phyloP scores from a whole-genome alignment of 2,888 invertebrate genomes.

The Zeuzera pyrina region DNA sequence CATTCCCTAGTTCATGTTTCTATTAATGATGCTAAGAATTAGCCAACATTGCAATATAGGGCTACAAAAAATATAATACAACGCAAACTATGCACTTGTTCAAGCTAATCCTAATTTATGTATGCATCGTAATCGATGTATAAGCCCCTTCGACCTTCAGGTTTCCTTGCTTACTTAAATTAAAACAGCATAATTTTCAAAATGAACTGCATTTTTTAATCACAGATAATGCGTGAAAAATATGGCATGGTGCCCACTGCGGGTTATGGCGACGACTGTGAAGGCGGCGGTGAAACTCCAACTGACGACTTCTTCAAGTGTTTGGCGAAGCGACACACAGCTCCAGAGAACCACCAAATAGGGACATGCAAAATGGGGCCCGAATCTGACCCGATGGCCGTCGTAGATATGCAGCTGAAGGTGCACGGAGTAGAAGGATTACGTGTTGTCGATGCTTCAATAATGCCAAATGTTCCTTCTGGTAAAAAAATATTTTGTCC shows the following conservation, averaged over 20 bases:
- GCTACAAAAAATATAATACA: too few relatives aligned
- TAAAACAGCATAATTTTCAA: too few relatives aligned
- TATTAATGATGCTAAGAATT: too few relatives aligned
- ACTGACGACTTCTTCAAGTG: constrained; percentile 85
- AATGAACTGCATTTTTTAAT: too few relatives aligned
- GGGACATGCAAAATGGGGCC: constrained; percentile 91
- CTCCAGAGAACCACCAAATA: constrained; percentile 87
- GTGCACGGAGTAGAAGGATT: constrained; percentile 76
- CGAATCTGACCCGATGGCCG: constrained; percentile 77
- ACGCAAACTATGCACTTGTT: too few relatives aligned
- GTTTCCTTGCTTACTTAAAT: too few relatives aligned
- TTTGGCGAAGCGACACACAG: constrained; percentile 78
- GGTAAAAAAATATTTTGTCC: constrained; percentile 40
- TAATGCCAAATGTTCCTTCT: constrained; percentile 69
- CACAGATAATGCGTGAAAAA: constrained; percentile 64
- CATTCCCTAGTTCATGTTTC: too few relatives aligned
- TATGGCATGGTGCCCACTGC: constrained; percentile 68
- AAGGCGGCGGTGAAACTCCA: constrained; percentile 51
- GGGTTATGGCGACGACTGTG: constrained; percentile 64
- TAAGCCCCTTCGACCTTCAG: too few relatives aligned
- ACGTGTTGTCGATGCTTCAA: constrained; percentile 74
- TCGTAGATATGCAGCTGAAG: constrained; percentile 79
- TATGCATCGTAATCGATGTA: too few relatives aligned
- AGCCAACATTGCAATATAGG: too few relatives aligned
- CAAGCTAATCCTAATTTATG: too few relatives aligned